Base-by-base conservation (phyloP, 2,888 invertebrate genomes). In the Lagria hirta region DNA sequence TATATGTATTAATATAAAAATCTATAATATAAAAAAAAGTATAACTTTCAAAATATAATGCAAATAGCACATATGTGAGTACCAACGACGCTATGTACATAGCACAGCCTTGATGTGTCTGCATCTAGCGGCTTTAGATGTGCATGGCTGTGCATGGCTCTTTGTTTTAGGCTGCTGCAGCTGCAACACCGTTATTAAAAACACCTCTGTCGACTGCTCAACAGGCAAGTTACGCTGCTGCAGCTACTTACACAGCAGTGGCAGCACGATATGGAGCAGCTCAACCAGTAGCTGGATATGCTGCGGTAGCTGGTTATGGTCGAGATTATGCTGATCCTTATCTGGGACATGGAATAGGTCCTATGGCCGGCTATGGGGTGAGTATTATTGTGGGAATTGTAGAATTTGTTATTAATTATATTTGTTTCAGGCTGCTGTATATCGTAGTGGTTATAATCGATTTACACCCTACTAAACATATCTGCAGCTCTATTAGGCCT, bases 351-450 rank as follows among this genome's bases (percentile, higher is more conserved):
- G 87, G 93, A 55, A 94, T 96, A 72, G 96, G 96, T 69, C 96
- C 96, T 61, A 89, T 96, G 65, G 88, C 96, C 59, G 94, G 95
- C 68, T 96, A 96, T 75, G 95, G 94, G 83, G 95, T 96, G 82
- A 84, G 83, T n/a, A 24, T 11, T 24, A 24, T 18, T 6, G 7
- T 18, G 7, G 18, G 18, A 18, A 26, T 33, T 27, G 48, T 24
- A 48, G 55, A 42, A 21, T 21, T 13, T 4, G n/a, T 21, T 11
- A n/a, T n/a, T n/a, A n/a, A n/a, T n/a, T n/a, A n/a, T n/a, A n/a
- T 21, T 55, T 55, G 43, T 78, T 79, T 22, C 78, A 92, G 92
- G 88, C 92, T 69, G 89, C 92, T 58, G 88, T 93, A 64, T 93
- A 93, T 75, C 84, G 93, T 76, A 88, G 92, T 74, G 88, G 91